Conservation (phyloP, 64 coral and sea anemone genomes). For the Pocillopora verrucosa region DNA sequence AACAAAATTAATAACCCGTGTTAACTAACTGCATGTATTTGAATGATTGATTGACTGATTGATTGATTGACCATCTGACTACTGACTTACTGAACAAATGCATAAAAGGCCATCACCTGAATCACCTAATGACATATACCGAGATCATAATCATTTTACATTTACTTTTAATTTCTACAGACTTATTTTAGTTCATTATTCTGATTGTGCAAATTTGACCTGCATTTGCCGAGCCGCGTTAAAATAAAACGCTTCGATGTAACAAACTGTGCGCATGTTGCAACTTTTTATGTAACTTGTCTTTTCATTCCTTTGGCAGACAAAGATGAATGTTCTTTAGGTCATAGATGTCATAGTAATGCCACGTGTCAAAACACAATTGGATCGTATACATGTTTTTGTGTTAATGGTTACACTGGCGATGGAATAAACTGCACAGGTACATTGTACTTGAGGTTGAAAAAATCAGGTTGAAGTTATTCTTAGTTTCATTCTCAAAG, state of each 20-base stretch:
- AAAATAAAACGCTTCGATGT: background rate
- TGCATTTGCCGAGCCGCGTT: background rate
- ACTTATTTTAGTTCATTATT: background rate
- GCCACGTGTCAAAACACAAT: constrained; percentile 46
- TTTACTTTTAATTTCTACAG: no score
- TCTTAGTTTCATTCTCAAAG: background rate
- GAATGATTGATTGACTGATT: no score
- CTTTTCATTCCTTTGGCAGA: background rate
- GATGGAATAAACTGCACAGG: constrained; percentile 19
- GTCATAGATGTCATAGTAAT: constrained; percentile 27
- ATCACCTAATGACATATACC: no score
- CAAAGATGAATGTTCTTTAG: constrained; percentile 28
- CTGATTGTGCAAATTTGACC: background rate
- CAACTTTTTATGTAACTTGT: no score
- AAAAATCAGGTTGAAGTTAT: background rate
- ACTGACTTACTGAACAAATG: no score
- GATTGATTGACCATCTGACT: no score
- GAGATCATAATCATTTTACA: no score
- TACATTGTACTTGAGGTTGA: background rate
- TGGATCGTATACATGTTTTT: constrained; percentile 44
- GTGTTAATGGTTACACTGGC: constrained; percentile 28
- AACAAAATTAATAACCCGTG: no score
- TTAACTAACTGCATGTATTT: no score
- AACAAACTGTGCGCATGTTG: no score
- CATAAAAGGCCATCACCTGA: no score